These are phyloP conservation scores for Pachyrhynchus sulphureomaculatus DNA, from an alignment of 1,140 invertebrate genomes.

Conservation along the genomic window DNA sequence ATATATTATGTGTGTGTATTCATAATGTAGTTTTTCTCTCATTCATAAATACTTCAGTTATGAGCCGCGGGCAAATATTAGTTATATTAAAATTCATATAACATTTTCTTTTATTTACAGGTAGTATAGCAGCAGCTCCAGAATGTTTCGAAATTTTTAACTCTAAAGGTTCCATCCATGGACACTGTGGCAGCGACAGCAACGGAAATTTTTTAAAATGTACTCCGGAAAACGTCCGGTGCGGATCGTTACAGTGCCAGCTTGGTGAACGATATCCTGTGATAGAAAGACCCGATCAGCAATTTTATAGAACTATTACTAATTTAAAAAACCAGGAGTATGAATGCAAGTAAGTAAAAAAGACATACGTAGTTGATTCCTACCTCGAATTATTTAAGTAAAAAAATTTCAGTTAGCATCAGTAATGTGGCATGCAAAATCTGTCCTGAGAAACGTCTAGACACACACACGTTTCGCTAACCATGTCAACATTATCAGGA, in stretches of 20 bases:
- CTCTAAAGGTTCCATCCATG: constrained; percentile 87
- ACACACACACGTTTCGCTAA: no score
- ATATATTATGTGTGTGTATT: no score
- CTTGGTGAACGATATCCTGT: constrained; percentile 77
- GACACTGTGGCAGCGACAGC: constrained; percentile 85
- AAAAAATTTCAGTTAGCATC: no score
- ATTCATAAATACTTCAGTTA: no score
- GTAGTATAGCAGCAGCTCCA: constrained; percentile 72
- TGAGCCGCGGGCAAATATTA: no score
- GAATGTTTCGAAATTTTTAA: constrained; percentile 94
- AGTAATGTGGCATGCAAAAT: no score
- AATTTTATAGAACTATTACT: constrained; percentile 82
- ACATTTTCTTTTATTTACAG: constrained; percentile 47
- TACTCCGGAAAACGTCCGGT: constrained; percentile 81
- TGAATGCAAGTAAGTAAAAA: constrained; percentile 84
- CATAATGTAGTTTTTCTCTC: no score
- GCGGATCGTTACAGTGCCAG: constrained; percentile 89
- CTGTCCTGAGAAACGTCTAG: no score
- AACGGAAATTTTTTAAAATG: constrained; percentile 83
- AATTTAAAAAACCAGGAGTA: constrained; percentile 82
- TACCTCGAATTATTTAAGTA: no score
- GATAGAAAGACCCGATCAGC: constrained; percentile 73
- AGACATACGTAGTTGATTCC: no score
- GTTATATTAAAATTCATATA: no score
- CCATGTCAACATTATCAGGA: no score